Base-by-base conservation (phyloP, 2,113 vertebrate species). In the Cyprinodon variegatus region DNA sequence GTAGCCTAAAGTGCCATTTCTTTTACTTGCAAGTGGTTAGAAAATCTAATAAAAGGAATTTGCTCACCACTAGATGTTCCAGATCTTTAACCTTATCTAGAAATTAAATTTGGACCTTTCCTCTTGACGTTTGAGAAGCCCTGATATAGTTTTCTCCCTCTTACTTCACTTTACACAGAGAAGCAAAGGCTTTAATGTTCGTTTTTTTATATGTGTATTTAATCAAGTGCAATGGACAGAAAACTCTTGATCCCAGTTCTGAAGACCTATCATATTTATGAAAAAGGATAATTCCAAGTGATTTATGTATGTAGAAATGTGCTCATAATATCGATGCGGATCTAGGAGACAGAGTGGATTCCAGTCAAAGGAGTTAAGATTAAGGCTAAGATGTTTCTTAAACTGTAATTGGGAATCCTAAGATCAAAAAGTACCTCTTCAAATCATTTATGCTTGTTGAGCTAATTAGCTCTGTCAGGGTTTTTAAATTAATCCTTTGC, bases 281-380 rank as follows among this genome's bases (percentile, higher is more conserved):
- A 83, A 64, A 8, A 73, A 50, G 76, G 66, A 64, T 79, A 43
- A 84, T 81, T 82, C 67, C 46, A 20, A 48, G 29, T 57, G 67
- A 91, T 84, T 84, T 20, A 61, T 85, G 78, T 69, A 76, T 74
- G 68, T 50, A 63, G 76, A 81, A 78, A 74, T 69, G 68, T 66
- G 62, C 20, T 70, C 41, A 45, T 72, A 60, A 76, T 81, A 75
- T 36, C 65, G 70, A 62, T 20, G 70, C 61, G 64, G 71, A 70
- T 61, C 81, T 66, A 40, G 84, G 63, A 74, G 59, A 73, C 38
- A 53, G 37, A 8, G 39, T 57, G 20, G 50, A 71, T 85, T 84
- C 74, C 61, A 36, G 22, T 80, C 72, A 68, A 43, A 71, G 72
- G 63, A 14, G 12, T 39, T 62, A 4, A 38, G 36, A 61, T 61